Base-by-base conservation (phyloP, 2,888 invertebrate species). In the Cryptus armator region DNA sequence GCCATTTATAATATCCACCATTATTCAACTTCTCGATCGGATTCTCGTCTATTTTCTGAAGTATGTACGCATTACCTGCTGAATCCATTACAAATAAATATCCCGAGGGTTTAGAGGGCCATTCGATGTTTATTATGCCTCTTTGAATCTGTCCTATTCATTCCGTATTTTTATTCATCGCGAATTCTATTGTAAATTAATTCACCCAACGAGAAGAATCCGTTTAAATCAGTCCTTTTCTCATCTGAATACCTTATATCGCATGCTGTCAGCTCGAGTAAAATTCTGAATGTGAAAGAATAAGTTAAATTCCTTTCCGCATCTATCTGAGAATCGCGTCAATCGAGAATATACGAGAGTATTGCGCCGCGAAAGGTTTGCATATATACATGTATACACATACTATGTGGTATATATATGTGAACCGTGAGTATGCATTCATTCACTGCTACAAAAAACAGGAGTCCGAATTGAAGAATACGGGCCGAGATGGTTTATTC, bases 401-500 rank as follows among this genome's bases (percentile, higher is more conserved):
- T n/a, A 2, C n/a, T 12, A 12, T 48, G 12, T 2, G 12, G 48
- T 48, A n/a, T 59, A 14, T 14, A 53, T 24, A 24, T 53, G 10
- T 24, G 12, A 10, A 29, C 12, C 12, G 19, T 29, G 4, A 12
- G 29, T 12, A 24, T 59, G 14, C 46, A 78, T 68, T 70, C 59
- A 78, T 68, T 78, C 59, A 32, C 16, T 59, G 32, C 16, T 37
- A 46, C 5, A 48, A 48, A 68, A 48, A 59, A n/a, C 59, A 70
- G 24, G 32, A 56, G 48, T 59, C 16, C 44, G 70, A 62, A 70
- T 78, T 59, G 70, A 62, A 78, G 46, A 70, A 59, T 70, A 79
- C 62, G 29, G 70, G 70, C 24, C 44, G 56, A 70, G 46, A 19
- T 46, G 32, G 10, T 56, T 46, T 62, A 46, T 79, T 59, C 12